These are phyloP conservation scores for Cynaeus angustus DNA, from an alignment of 2,888 invertebrate species.

Conservation along the genomic window DNA sequence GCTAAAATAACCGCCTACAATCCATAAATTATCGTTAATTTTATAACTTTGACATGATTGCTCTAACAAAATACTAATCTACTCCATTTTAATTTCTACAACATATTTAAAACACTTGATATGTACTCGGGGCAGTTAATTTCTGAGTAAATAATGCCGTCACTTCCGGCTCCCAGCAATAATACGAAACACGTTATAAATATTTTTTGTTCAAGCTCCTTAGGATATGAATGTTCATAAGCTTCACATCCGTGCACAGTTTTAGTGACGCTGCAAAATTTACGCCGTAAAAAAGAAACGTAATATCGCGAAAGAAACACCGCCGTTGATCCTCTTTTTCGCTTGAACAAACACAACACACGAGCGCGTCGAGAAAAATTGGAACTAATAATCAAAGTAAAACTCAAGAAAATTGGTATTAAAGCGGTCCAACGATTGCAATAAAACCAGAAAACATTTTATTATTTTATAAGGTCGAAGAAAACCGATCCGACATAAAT, in stretches of 20 bases:
- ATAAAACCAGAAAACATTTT: conserved; percentile 18
- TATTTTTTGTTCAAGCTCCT: background rate
- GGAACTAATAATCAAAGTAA: conserved; percentile 33
- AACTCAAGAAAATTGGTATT: conserved; percentile 28
- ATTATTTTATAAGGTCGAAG: conserved; percentile 29
- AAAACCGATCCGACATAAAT: conserved; percentile 19
- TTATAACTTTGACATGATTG: no score
- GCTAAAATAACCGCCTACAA: no score
- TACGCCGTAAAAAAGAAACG: conserved; percentile 6
- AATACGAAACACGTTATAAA: background rate
- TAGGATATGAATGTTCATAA: conserved; percentile 7
- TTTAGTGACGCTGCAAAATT: conserved; percentile 12
- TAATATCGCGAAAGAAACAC: conserved; percentile 3
- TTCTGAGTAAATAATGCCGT: no score
- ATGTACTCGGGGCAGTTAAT: no score
- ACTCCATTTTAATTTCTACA: no score
- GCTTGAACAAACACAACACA: conserved; percentile 14
- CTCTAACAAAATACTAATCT: no score
- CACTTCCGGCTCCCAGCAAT: background rate
- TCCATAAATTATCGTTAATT: no score
- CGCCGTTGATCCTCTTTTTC: conserved; percentile 7
- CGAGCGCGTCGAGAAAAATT: conserved; percentile 8
- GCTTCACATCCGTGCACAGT: background rate
- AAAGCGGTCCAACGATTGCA: conserved; percentile 21
- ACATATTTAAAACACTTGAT: no score